phyloP scores from a whole-genome alignment of 2,888 invertebrate genomes.

The Agrilus cyanescens region DNA sequence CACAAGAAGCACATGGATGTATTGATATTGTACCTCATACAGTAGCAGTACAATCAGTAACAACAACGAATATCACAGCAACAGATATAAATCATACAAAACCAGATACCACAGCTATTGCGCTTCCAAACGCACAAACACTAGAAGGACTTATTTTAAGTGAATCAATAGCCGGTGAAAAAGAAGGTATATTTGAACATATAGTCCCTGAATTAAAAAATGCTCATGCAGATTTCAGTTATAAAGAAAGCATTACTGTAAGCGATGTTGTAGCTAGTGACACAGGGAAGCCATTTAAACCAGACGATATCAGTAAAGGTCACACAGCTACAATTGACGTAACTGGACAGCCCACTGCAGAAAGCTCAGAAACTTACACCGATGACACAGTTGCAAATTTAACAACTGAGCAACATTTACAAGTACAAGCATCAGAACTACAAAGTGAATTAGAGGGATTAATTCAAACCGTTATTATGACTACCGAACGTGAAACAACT shows the following conservation, averaged over 20 bases:
- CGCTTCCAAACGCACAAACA: conserved; percentile 38
- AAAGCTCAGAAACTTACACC: conserved; percentile 42
- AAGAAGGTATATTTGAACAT: conserved; percentile 39
- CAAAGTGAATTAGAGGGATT: conserved; percentile 44
- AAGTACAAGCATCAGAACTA: conserved; percentile 39
- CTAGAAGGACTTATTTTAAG: conserved; percentile 45
- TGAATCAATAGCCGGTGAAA: conserved; percentile 46
- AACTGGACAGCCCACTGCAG: conserved; percentile 38
- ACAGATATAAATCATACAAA: conserved; percentile 23
- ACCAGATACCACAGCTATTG: conserved; percentile 29
- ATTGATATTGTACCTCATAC: conserved; percentile 40
- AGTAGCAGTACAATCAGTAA: conserved; percentile 48
- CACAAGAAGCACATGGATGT: conserved; percentile 40
- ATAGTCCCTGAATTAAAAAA: conserved; percentile 36
- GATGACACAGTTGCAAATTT: conserved; percentile 42
- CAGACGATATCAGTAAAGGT: conserved; percentile 24
- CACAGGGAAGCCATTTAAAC: conserved; percentile 41
- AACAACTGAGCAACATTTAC: conserved; percentile 31
- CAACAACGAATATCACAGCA: conserved; percentile 35
- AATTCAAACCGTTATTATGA: conserved; percentile 40
- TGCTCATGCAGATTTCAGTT: conserved; percentile 39
- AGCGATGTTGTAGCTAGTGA: conserved; percentile 44
- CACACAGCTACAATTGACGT: conserved; percentile 37
- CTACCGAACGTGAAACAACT: conserved; percentile 46
- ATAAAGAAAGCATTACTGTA: conserved; percentile 44